Base-by-base conservation (phyloP, 2,797 vertebrate species). In the Podarcis siculus region DNA sequence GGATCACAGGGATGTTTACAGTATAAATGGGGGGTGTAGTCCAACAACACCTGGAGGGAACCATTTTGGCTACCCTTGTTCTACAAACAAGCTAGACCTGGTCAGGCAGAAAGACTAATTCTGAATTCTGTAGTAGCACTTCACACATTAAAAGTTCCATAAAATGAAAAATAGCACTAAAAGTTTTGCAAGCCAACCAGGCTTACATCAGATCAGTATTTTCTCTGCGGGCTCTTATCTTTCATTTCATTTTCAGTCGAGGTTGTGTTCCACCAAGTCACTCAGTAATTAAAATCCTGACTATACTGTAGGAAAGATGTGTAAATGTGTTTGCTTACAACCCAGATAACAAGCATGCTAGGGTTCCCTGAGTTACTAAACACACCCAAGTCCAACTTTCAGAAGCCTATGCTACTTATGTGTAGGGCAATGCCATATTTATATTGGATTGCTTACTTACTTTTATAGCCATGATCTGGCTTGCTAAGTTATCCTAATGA, bases 121-220 rank as follows among this genome's bases (percentile, higher is more conserved):
- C 39, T 83, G 12, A 21, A 71, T 49, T 30, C 15, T 75, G 30
- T 55, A 42, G 8, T 61, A 78, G n/a, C 73, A 85, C 27, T 85
- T 21, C 49, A 19, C 15, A 32, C 64, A 67, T 79, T 86, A 86
- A 49, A 69, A 82, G 25, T 79, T 7, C 85, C 32, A 71, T 86
- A 79, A 79, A 79, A 79, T 69, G 39, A 45, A 86, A 79, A 79
- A 69, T 66, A 82, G n/a, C 5, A 27, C 37, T 39, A 85, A 76
- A 85, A 42, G 17, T 73, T 72, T 83, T 13, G 8, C 21, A 77
- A 76, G 19, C 58, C 37, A 85, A 37, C 17, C 58, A 76, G 17
- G 49, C 49, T 55, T 55, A 55, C 49, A 55, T 55, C 49, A 39
- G 17, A 75, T 19, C 17, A 77, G 30, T 13, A 35, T 8, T 42